A percentile compares a stretch with the other conserved stretches of the same genome.
phyloP scores from a whole-genome alignment of 2,797 vertebrate genomes.

The Gastrophryne carolinensis region DNA sequence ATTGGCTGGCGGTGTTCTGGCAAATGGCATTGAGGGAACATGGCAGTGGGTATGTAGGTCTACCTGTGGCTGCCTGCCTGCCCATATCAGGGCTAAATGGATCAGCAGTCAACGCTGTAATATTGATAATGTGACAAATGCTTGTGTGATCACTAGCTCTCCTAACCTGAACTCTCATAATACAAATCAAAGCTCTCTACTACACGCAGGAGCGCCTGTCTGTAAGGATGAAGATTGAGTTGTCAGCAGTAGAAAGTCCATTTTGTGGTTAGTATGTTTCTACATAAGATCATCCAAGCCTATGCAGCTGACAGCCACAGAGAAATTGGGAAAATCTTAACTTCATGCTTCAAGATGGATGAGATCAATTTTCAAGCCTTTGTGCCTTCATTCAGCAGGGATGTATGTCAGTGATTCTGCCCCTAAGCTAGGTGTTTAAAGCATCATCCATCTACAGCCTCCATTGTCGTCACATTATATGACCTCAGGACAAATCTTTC shows the following conservation, averaged over 20 bases:
- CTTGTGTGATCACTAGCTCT: too few relatives aligned
- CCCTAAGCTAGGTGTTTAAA: slow-evolving; percentile 57
- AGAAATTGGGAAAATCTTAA: slow-evolving; percentile 34
- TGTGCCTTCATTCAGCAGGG: slow-evolving; percentile 57
- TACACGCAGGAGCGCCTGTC: too few relatives aligned
- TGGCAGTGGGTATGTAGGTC: too few relatives aligned
- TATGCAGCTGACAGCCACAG: slow-evolving; percentile 54
- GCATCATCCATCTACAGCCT: slow-evolving; percentile 55
- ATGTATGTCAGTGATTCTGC: slow-evolving; percentile 53
- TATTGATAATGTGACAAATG: too few relatives aligned
- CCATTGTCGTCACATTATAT: slow-evolving; percentile 52
- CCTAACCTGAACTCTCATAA: too few relatives aligned
- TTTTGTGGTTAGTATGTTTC: slow-evolving; percentile 38
- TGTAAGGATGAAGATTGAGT: slow-evolving; percentile 48
- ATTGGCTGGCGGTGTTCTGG: too few relatives aligned
- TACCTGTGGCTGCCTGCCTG: too few relatives aligned
- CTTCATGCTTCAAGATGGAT: slow-evolving; percentile 59
- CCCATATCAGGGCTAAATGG: too few relatives aligned
- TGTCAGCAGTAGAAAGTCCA: slow-evolving; percentile 31
- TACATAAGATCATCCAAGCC: slow-evolving; percentile 45
- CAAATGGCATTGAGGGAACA: too few relatives aligned
- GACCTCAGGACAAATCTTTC: slow-evolving; percentile 50
- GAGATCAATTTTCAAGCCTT: slow-evolving; percentile 61
- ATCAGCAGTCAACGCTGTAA: too few relatives aligned
- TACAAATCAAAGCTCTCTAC: too few relatives aligned